These are phyloP conservation scores for Eupithecia tripunctaria DNA, from an alignment of 2,888 invertebrate genomes.

Conservation along the genomic window DNA sequence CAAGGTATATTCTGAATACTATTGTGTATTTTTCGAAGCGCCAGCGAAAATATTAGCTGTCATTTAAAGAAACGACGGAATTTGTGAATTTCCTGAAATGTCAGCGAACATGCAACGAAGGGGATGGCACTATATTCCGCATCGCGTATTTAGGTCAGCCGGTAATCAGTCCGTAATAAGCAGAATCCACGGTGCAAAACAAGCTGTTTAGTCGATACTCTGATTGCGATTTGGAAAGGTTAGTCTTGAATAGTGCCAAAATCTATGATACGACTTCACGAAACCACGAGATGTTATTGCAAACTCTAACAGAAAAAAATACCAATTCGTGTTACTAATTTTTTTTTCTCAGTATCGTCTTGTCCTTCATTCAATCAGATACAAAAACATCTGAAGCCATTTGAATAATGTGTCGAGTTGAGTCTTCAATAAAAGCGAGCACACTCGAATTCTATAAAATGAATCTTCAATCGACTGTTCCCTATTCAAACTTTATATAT, in stretches of 20 bases:
- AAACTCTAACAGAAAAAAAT: neutral
- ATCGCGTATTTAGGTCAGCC: slow-evolving; percentile 64
- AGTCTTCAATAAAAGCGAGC: slow-evolving; percentile 26
- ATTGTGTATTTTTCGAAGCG: slow-evolving; percentile 8
- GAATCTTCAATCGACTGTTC: slow-evolving; percentile 20
- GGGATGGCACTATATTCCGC: slow-evolving; percentile 55
- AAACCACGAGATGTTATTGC: neutral
- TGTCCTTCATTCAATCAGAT: neutral
- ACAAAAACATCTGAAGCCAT: neutral
- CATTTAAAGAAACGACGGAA: slow-evolving; percentile 27
- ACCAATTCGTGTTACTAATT: neutral
- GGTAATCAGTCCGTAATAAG: slow-evolving; percentile 70
- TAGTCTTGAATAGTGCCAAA: neutral
- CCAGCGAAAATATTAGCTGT: slow-evolving; percentile 14
- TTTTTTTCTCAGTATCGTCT: neutral
- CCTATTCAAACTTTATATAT: slow-evolving; percentile 34
- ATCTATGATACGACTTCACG: neutral
- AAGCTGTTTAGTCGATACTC: slow-evolving; percentile 23
- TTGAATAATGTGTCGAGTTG: neutral
- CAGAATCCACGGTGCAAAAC: slow-evolving; percentile 54
- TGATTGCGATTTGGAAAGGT: neutral
- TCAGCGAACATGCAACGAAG: slow-evolving; percentile 45
- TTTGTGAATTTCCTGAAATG: slow-evolving; percentile 37
- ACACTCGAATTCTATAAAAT: slow-evolving; percentile 33
- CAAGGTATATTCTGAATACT: slow-evolving; percentile 1